Conservation (phyloP, 2,888 invertebrate species). For the Capitulum mitella region DNA sequence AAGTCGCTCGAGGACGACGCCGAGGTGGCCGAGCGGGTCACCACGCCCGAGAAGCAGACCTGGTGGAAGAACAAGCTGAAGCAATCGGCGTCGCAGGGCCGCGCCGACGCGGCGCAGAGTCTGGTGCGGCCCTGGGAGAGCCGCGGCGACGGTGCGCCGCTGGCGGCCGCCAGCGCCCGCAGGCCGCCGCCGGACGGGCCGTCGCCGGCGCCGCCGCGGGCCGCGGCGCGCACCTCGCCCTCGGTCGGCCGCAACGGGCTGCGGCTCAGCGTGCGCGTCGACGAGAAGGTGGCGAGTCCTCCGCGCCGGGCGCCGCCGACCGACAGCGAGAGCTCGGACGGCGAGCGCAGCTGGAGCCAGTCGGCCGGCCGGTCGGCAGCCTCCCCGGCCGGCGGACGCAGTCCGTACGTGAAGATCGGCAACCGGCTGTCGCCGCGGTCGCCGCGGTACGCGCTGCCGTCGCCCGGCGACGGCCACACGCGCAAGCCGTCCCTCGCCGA, state of each 20-base stretch:
- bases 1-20: constrained; percentile 13
- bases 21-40: neutral
- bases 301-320: neutral
- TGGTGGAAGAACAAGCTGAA: constrained; percentile 24
- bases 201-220: neutral
- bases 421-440: neutral
- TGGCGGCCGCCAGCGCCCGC: neutral
- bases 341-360: neutral
- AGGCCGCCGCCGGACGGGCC: too few relatives aligned
- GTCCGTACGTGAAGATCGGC: neutral
- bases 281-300: neutral
- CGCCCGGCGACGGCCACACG: neutral
- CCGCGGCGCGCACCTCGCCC: neutral
- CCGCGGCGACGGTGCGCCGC: neutral
- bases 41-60: constrained; percentile 19
- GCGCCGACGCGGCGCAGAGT: neutral
- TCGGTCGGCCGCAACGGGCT: neutral
- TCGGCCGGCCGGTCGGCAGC: neutral
- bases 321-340: neutral
- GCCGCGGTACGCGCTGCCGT: neutral
- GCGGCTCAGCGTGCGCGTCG: neutral
- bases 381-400: neutral
- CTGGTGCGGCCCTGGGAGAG: constrained; percentile 25
- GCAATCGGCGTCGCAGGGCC: neutral
- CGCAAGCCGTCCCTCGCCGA: constrained; percentile 8